Evolutionary conservation across 1,140 invertebrate species (phyloP), one percentile per base, ranked within the genome.

Genomic region (Aphelinus atriplicis): DNA sequence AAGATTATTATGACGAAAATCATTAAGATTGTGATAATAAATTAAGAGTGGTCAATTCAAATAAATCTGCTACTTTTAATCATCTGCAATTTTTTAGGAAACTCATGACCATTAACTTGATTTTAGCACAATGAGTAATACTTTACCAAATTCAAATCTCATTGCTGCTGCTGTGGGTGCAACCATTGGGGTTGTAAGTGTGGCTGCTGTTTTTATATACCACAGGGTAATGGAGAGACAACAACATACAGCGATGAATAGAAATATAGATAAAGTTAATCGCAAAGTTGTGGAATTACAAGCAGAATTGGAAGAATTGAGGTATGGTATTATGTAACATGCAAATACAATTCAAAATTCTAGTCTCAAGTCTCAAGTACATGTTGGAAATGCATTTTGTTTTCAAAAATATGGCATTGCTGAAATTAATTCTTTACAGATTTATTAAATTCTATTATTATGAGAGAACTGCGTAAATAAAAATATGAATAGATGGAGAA

Each of bases 181-280:
- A 63, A 88, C 92, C 46, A 88, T 92, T 43, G 91, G 91, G 43
- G 83, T 92, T 2, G 87, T 92, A 55, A 89, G 91, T 65, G 91
- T 90, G 26, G 91, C 91, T 72, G 89, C 90, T 56, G 86, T 92
- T 66, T 90, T 91, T 77, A 87, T 93, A 62, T 90, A 91, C 71
- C 90, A 92, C 73, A 91, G 90, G 81, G 85, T 91, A n/a, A 87
- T 90, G 68, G 90, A 90, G 61, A 89, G 91, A 76, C 89, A 90
- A 78, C 80, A 90, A 67, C 86, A 90, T 77, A 84, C 86, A 42
- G 86, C 87, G 77, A 85, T 89, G 77, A 84, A 89, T 84, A 74
- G 72, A 51, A 83, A 85, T 56, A 73, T 87, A 7, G 80, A 87
- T 9, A 79, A 68, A 73, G 80, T 87, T 0, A 83, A 84, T 73